Evolutionary conservation across 2,888 invertebrate genomes (phyloP), one percentile per base, ranked within the genome.

Genomic region (Galeopsomyia nigrocyanea): DNA sequence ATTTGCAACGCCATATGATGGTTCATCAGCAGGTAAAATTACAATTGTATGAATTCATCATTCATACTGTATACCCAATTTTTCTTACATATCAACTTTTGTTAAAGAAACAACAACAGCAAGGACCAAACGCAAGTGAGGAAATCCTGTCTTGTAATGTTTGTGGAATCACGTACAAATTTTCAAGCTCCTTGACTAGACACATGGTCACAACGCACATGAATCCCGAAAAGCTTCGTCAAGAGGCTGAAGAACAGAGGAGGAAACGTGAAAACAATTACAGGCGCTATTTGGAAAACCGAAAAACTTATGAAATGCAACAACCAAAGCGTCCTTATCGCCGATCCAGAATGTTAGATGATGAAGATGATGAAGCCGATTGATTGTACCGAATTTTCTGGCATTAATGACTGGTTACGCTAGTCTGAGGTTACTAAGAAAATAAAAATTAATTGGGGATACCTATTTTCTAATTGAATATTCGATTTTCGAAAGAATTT

Each of bases 121-220:
- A 85, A 80, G 85, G 85, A 47, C 67, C 85, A 80, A 84, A 85
- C 39, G 80, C 79, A 56, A 85, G 79, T 62, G 84, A 86, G 58
- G 86, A 86, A 65, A 84, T 86, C 72, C 76, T 86, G 5, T 83
- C 86, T 17, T 87, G 87, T 71, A 84, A 86, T 55, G 84, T 87
- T 1, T 90, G 90, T 67, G 89, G 89, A 0, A 87, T 89, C 13
- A 88, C 85, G 17, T 87, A 90, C 88, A 90, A 81, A 86, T 89
- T 56, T 75, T 90, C 90, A 80, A 90, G 90, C 58, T 89, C 90
- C 0, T 88, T 90, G 84, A 90, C 90, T 0, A 86, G 90, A 56
- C 90, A 90, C 71, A 90, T 90, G 90, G 87, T 90, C 57, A 86
- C 90, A 0, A 90, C 90, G 0, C 90, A 90, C 78, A 85, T 90